Evolutionary conservation across 1,140 invertebrate species (phyloP).

Genomic region (Acromyrmex charruanus): DNA sequence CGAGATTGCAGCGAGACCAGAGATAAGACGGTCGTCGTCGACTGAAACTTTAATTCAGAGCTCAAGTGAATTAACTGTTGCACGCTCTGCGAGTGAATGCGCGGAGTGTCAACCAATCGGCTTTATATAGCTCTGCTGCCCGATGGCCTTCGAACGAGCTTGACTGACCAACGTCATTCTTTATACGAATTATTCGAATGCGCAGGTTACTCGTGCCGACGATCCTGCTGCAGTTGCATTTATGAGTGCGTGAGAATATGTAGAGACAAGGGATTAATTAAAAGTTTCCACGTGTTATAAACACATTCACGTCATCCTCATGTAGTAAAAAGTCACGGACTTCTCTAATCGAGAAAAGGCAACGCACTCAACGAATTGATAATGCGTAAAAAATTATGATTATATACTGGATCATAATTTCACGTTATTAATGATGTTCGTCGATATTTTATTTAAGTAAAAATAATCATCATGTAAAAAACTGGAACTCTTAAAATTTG

Average conservation of each 20-base stretch:
- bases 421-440: not conserved
- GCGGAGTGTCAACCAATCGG: not conserved
- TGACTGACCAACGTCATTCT: constrained; percentile 19
- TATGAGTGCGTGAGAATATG: not conserved
- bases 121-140: constrained; percentile 61
- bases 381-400: not conserved
- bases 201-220: constrained; percentile 17
- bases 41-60: not conserved
- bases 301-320: not conserved
- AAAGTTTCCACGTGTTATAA: constrained; percentile 8
- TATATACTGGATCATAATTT: not conserved
- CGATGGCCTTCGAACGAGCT: constrained; percentile 69
- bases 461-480: not conserved
- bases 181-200: not conserved
- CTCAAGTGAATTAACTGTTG: not conserved
- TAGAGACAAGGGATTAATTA: not conserved
- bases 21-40: not conserved
- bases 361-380: not conserved
- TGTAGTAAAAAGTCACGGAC: not conserved
- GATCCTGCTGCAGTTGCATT: constrained; percentile 34
- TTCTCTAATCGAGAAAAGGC: not conserved
- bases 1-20: not conserved
- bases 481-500: not conserved
- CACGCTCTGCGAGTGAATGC: constrained; percentile 49
- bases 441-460: not conserved